phyloP scores from a whole-genome alignment of 2,113 vertebrate genomes.

The Dipodomys merriami region DNA sequence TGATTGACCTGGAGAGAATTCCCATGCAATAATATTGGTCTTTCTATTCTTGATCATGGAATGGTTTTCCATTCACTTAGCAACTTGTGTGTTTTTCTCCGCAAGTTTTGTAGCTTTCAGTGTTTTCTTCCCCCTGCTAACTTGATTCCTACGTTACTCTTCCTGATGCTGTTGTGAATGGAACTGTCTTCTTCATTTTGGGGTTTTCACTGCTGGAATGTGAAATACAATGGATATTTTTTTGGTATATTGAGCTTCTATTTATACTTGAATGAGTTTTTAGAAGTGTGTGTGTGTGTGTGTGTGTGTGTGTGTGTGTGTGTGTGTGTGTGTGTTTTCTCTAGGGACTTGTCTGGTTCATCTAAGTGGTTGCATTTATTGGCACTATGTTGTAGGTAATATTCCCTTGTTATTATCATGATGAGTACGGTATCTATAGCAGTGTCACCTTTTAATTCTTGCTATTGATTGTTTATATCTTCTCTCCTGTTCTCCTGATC shows the following conservation, averaged over 20 bases:
- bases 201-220: neutral
- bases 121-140: neutral
- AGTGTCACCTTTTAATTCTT: neutral
- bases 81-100: neutral
- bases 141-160: neutral
- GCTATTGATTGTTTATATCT: neutral
- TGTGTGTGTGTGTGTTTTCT: neutral
- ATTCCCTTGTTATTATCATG: neutral
- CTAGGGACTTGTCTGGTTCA: neutral
- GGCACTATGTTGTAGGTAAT: neutral
- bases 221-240: neutral
- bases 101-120: neutral
- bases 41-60: neutral
- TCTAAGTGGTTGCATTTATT: neutral
- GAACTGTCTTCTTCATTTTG: neutral
- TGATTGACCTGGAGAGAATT: neutral
- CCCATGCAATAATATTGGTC: neutral
- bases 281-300: neutral
- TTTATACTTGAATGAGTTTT: constrained; percentile 29
- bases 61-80: neutral
- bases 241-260: constrained; percentile 13
- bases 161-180: constrained; percentile 16
- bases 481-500: neutral
- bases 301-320: neutral
- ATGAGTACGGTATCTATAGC: neutral